A percentile compares a stretch with the other conserved stretches of the same genome.
phyloP scores from a whole-genome alignment of 2,888 invertebrate genomes.

The Lycocerus yunnanus region DNA sequence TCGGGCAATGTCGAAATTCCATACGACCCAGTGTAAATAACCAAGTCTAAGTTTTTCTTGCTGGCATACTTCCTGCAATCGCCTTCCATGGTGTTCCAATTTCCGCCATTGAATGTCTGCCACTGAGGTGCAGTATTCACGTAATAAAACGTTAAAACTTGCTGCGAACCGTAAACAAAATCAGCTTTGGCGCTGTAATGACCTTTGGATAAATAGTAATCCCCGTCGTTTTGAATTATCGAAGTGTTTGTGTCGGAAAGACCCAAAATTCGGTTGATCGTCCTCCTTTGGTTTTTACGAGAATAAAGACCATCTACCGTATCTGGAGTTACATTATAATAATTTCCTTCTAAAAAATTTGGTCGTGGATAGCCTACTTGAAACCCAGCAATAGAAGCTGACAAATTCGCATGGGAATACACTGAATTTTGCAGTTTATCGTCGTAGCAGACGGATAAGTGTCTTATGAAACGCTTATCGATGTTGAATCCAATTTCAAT shows the following conservation, averaged over 20 bases:
- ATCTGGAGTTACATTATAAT: conserved; percentile 53
- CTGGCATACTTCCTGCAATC: conserved; percentile 56
- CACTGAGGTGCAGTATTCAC: conserved; percentile 71
- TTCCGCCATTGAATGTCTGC: conserved; percentile 65
- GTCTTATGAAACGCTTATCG: conserved; percentile 56
- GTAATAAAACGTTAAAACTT: conserved; percentile 65
- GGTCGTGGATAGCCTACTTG: conserved; percentile 59
- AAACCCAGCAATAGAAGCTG: conserved; percentile 56
- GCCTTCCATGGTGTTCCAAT: conserved; percentile 61
- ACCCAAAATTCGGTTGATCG: conserved; percentile 46
- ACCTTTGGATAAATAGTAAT: conserved; percentile 60
- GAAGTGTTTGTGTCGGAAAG: conserved; percentile 41
- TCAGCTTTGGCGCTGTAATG: conserved; percentile 68
- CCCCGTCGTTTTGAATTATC: conserved; percentile 56
- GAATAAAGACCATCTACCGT: conserved; percentile 46
- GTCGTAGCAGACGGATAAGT: conserved; percentile 63
- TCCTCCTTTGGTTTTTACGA: conserved; percentile 41
- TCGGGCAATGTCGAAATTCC: conserved; percentile 64
- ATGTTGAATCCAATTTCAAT: conserved; percentile 59
- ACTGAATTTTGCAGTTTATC: conserved; percentile 57
- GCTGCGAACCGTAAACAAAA: conserved; percentile 64
- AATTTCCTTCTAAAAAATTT: conserved; percentile 56
- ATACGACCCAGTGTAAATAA: conserved; percentile 65
- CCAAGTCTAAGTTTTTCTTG: conserved; percentile 47
- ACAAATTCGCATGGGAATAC: conserved; percentile 60